Base-by-base conservation (phyloP, 2,888 invertebrate genomes). In the Periphyllus acericola region DNA sequence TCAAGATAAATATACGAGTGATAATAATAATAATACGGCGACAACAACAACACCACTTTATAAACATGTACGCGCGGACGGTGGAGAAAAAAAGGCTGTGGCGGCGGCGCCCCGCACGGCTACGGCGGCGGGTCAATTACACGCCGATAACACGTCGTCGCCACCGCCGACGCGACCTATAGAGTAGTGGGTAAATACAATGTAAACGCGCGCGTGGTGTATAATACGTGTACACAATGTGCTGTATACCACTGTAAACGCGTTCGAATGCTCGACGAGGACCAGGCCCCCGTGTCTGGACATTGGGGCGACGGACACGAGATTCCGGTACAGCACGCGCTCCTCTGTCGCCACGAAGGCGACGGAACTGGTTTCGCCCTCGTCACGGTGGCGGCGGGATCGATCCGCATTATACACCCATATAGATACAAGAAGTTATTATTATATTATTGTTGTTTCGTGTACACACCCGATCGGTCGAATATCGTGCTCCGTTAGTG, bases 251-350 rank as follows among this genome's bases (percentile, higher is more conserved):
- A 32, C 21, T 19, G 19, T n/a, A 68, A 1, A 55, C 36, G 32
- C 32, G 32, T 72, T 14, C 72, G 25, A 52, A 21, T 21, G 36
- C n/a, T 29, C 8, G 40, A 40, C 40, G 29, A 29, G 72, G 68
- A 17, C 81, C 40, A 29, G 25, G 40, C 25, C 29, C 32, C 29
- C 66, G 60, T n/a, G 75, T 81, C 80, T 68, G 83, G 75, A 83
- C 68, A 40, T 40, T 40, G 40, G 83, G 72, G 72, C 83, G 83
- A 83, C 83, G 52, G 36, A 32, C 81, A 14, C 34, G 83, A 87
- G 86, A 87, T 87, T 81, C 86, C 86, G 86, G 86, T 87, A 87
- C 86, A 87, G 86, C 86, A 87, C 83, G 83, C 83, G 60, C 72
- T 32, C 68, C 19, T 66, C 75, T 55, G 74, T 74, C 71, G 80